Percentiles rank a stretch among this genome's conserved stretches.
These are phyloP conservation scores for Nasonovia ribisnigri DNA, from an alignment of 2,888 invertebrate species.

Conservation along the genomic window DNA sequence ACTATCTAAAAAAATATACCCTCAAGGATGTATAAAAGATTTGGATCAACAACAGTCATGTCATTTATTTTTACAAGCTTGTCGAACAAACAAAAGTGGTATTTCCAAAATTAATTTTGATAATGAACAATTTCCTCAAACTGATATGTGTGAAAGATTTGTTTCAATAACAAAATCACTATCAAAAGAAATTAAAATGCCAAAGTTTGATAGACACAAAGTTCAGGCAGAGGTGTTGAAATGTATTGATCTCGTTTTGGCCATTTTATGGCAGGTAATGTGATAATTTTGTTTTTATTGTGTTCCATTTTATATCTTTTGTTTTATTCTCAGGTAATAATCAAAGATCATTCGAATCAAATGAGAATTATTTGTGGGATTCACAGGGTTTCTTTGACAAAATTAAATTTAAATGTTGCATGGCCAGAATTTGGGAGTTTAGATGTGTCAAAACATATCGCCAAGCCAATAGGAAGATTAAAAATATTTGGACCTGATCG, in stretches of 20 bases:
- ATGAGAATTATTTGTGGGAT: constrained; percentile 58
- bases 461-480: constrained; percentile 41
- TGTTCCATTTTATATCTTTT: neutral
- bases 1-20: constrained; percentile 53
- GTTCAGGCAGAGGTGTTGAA: constrained; percentile 44
- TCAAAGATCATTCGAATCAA: constrained; percentile 61
- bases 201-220: constrained; percentile 61
- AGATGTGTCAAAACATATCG: constrained; percentile 44
- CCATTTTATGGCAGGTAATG: constrained; percentile 62
- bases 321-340: constrained; percentile 30
- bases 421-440: constrained; percentile 49
- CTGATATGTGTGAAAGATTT: constrained; percentile 57
- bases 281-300: neutral
- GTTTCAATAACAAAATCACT: constrained; percentile 47
- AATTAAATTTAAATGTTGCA: constrained; percentile 60
- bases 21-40: constrained; percentile 42
- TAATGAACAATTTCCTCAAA: constrained; percentile 30
- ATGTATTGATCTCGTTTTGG: constrained; percentile 61
- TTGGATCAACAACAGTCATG: constrained; percentile 56
- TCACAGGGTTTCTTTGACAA: constrained; percentile 59
- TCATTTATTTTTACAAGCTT: constrained; percentile 61
- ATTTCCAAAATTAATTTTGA: constrained; percentile 60
- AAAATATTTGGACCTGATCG: constrained; percentile 65
- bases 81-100: constrained; percentile 51
- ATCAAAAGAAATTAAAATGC: constrained; percentile 45